phyloP scores from a whole-genome alignment of 2,888 invertebrate species.

The Drosophila mercatorum region DNA sequence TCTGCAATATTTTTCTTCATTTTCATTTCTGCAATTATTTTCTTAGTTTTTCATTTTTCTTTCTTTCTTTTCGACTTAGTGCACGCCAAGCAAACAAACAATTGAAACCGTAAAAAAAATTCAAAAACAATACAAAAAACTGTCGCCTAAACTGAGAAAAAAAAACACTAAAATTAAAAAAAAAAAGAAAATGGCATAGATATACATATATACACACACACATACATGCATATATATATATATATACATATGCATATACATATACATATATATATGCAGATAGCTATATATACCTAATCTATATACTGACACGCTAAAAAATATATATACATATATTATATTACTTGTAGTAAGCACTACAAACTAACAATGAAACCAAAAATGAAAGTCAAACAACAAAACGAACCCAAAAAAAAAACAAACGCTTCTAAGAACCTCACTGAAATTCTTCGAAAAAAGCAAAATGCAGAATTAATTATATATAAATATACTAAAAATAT shows the following conservation, averaged over 20 bases:
- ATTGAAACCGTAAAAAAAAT: conserved; percentile 6
- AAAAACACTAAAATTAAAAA: conserved; percentile 21
- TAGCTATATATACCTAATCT: conserved; percentile 55
- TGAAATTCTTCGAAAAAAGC: conserved; percentile 80
- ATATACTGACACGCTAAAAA: conserved; percentile 44
- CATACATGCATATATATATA: conserved; percentile 10
- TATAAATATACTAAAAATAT: conserved; percentile 22
- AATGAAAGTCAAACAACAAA: conserved; percentile 32
- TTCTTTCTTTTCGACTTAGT: conserved; percentile 40
- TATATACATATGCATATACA: conserved; percentile 25
- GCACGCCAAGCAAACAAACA: conserved; percentile 36
- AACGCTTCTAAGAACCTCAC: conserved; percentile 82
- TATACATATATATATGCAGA: conserved; percentile 8
- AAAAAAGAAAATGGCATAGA: conserved; percentile 30
- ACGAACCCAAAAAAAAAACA: conserved; percentile 25
- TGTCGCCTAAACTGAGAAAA: conserved; percentile 29
- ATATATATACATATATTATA: conserved; percentile 22
- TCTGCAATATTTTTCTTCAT: conserved; percentile 21
- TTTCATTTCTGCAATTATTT: conserved; percentile 12
- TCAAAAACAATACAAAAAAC: conserved; percentile 9
- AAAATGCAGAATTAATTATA: conserved; percentile 37
- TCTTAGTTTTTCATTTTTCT: conserved; percentile 4
- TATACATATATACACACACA: conserved; percentile 42
- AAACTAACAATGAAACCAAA: conserved; percentile 47
- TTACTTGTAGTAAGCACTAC: conserved; percentile 64